Base-by-base conservation (phyloP, 1,140 invertebrate genomes). In the Pogonomyrmex californicus region DNA sequence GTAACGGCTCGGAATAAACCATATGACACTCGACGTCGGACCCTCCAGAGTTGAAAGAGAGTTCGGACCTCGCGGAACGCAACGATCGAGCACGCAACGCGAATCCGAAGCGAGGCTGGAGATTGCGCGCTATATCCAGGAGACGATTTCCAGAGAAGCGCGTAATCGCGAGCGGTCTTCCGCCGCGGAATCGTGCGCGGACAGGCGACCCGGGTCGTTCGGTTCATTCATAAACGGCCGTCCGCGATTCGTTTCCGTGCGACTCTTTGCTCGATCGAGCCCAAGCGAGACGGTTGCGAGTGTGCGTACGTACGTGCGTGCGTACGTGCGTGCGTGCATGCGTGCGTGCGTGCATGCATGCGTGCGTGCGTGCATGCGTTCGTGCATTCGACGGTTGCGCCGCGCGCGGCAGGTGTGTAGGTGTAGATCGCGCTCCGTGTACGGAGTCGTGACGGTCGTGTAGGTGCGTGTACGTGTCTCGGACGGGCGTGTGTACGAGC, bases 401-500 rank as follows among this genome's bases (percentile, higher is more conserved):
- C 4, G 51, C 38, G 51, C 38, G 79, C 63, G 91, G 87, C 88
- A 92, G 89, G 81, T 90, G 91, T 91, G 91, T 92, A 91, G 91
- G 93, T 91, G 92, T 93, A 91, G 88, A 87, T 12, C 36, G 58
- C 47, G 66, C 30, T 38, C 23, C 47, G 79, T 63, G 41, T 49
- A 54, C 76, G 54, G 23, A 23, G 23, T 23, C 71, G 81, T 49
- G 44, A 47, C 36, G 65, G 30, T 12, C 33, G 77, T 86, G 70
- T 87, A 77, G 85, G 85, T 83, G 87, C 65, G 73, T 82, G 71
- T 85, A 76, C 56, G 86, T 33, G 68, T 62, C 54, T 36, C n/a
- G 14, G 33, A 75, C 83, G 83, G 77, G 83, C 87, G 91, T 92
- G 91, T 91, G 90, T 92, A 92, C 87, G 91, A 87, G 71, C 91